These are phyloP conservation scores for Caenorhabditis doughertyi DNA, from an alignment of 2,888 invertebrate species.

Conservation along the genomic window DNA sequence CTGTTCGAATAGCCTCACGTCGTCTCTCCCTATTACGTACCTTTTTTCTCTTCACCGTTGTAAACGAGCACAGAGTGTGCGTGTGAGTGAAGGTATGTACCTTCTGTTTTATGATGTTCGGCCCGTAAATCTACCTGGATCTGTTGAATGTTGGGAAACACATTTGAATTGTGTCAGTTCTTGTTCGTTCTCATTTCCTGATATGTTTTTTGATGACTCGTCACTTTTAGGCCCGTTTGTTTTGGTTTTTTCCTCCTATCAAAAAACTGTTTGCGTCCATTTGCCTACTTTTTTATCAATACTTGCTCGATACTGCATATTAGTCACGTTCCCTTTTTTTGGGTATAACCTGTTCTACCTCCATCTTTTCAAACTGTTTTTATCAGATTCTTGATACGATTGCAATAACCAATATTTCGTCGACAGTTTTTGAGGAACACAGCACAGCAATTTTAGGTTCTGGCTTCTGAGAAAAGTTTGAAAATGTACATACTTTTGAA, in stretches of 20 bases:
- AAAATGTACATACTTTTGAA: no score
- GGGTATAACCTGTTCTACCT: not conserved
- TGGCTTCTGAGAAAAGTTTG: no score
- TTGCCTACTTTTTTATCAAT: slow-evolving; percentile 11
- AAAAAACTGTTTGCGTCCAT: slow-evolving; percentile 27
- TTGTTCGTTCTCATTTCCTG: not conserved
- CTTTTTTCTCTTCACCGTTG: slow-evolving; percentile 5
- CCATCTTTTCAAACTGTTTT: not conserved
- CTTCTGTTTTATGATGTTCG: slow-evolving; percentile 22
- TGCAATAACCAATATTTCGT: not conserved
- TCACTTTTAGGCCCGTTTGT: not conserved
- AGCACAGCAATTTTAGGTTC: no score
- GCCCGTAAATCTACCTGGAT: slow-evolving; percentile 38
- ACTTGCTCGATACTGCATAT: slow-evolving; percentile 18
- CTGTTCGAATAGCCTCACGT: not conserved
- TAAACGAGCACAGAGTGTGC: slow-evolving; percentile 42
- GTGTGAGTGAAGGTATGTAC: slow-evolving; percentile 9
- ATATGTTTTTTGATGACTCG: not conserved
- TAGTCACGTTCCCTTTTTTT: slow-evolving; percentile 23
- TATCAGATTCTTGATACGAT: not conserved
- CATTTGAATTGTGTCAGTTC: slow-evolving; percentile 1
- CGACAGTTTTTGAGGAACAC: no score
- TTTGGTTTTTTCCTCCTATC: not conserved
- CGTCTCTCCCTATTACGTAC: slow-evolving; percentile 4
- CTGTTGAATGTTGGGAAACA: slow-evolving; percentile 28